These are phyloP conservation scores for Automeris io DNA, from an alignment of 2,888 invertebrate genomes.

Conservation along the genomic window DNA sequence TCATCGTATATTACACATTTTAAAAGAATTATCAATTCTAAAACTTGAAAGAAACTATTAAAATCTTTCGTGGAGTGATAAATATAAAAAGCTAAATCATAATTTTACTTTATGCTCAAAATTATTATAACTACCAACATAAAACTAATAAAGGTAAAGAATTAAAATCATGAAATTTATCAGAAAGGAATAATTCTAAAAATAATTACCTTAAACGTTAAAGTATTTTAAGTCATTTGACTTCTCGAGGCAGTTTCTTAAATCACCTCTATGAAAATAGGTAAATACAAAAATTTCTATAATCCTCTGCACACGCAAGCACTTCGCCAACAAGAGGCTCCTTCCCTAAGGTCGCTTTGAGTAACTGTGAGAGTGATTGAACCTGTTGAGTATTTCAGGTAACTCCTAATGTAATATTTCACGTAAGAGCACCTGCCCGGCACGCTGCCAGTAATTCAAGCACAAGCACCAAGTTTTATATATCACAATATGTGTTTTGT, in stretches of 20 bases:
- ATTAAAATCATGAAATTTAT: too few species aligned
- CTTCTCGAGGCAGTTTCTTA: slow-evolving; percentile 3
- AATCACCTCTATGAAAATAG: background rate
- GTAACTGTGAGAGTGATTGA: slow-evolving; percentile 48
- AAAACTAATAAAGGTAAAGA: too few species aligned
- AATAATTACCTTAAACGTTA: slow-evolving; percentile 22
- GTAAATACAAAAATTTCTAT: slow-evolving; percentile 2
- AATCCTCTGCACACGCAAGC: slow-evolving; percentile 11
- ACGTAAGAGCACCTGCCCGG: slow-evolving; percentile 75
- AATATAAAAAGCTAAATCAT: too few species aligned
- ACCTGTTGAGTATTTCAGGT: slow-evolving; percentile 60
- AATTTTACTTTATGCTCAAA: too few species aligned
- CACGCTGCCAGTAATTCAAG: slow-evolving; percentile 75
- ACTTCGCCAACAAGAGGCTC: slow-evolving; percentile 20
- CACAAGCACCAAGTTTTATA: slow-evolving; percentile 75
- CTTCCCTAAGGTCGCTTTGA: slow-evolving; percentile 34
- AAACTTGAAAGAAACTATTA: too few species aligned
- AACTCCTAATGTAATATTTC: slow-evolving; percentile 68
- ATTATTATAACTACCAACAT: too few species aligned
- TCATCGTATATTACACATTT: too few species aligned
- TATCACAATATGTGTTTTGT: slow-evolving; percentile 75
- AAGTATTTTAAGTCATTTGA: slow-evolving; percentile 12
- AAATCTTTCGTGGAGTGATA: too few species aligned
- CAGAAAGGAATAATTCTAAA: slow-evolving; percentile 7
- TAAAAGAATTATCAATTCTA: too few species aligned